phyloP scores from a whole-genome alignment of 2,888 invertebrate genomes.

The Agriopis marginaria region DNA sequence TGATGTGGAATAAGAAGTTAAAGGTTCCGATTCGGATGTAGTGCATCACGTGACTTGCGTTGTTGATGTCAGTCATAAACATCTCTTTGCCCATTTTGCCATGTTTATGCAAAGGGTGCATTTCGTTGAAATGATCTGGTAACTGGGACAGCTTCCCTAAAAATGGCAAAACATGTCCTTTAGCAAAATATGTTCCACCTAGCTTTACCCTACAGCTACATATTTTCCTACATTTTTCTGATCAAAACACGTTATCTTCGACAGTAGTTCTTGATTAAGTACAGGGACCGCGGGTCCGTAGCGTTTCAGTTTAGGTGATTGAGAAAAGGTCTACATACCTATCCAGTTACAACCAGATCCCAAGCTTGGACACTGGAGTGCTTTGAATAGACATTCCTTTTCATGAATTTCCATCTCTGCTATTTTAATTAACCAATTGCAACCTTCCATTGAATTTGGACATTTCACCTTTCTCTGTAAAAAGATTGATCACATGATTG shows the following conservation, averaged over 20 bases:
- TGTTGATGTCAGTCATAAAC: conserved; percentile 50
- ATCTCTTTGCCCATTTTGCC: conserved; percentile 64
- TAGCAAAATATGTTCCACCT: too few relatives aligned
- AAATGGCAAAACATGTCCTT: conserved; percentile 35
- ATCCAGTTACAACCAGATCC: conserved; percentile 58
- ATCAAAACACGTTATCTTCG: background rate
- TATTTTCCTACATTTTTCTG: too few relatives aligned
- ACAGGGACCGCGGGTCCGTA: too few relatives aligned
- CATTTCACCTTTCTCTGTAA: conserved; percentile 58
- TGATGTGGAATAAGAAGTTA: conserved; percentile 66
- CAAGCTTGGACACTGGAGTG: conserved; percentile 60
- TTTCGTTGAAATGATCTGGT: conserved; percentile 58
- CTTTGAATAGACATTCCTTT: conserved; percentile 67
- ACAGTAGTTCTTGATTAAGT: too few relatives aligned
- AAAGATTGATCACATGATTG: too few relatives aligned
- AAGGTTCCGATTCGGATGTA: conserved; percentile 57
- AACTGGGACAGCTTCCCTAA: conserved; percentile 68
- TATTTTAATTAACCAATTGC: conserved; percentile 56
- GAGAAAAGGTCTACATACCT: conserved; percentile 58
- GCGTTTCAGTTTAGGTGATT: too few relatives aligned
- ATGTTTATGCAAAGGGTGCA: conserved; percentile 57
- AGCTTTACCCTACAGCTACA: too few relatives aligned
- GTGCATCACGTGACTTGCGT: conserved; percentile 52
- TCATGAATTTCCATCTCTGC: conserved; percentile 59
- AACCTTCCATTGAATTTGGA: conserved; percentile 61